Percentiles rank a stretch among this genome's conserved stretches.
These are phyloP conservation scores for Cisticola juncidis DNA, from an alignment of 2,113 vertebrate species.

Conservation along the genomic window DNA sequence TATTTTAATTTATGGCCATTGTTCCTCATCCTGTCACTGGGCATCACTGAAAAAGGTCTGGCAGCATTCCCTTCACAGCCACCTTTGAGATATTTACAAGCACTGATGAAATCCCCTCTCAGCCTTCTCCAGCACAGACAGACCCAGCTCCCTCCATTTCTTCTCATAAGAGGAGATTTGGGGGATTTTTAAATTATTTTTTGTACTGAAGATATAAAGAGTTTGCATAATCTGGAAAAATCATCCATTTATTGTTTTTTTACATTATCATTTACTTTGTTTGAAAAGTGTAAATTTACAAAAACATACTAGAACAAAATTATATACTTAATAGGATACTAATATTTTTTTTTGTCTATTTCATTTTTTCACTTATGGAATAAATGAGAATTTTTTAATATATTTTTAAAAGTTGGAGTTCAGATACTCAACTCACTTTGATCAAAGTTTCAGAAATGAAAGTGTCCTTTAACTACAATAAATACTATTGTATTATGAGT, in stretches of 20 bases:
- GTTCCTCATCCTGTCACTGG: not conserved
- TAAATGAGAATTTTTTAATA: not conserved
- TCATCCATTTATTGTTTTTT: accelerated
- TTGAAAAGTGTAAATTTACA: not conserved
- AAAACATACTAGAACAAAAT: not conserved
- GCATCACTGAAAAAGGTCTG: not conserved
- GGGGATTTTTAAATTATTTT: not conserved
- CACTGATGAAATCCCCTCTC: not conserved
- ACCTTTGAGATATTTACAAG: not conserved
- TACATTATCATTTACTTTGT: not conserved
- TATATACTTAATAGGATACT: not conserved
- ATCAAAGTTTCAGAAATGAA: not conserved
- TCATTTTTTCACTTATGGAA: not conserved
- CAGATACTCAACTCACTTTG: not conserved
- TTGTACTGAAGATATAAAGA: not conserved
- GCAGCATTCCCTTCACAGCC: no score
- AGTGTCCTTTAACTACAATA: not conserved
- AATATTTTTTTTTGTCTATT: not conserved
- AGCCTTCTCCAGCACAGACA: not conserved
- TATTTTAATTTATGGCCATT: not conserved
- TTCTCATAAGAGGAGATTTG: not conserved
- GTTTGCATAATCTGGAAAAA: not conserved
- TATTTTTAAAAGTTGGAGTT: not conserved
- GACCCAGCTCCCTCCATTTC: not conserved
- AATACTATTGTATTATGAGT: not conserved